Percentiles rank a stretch among this genome's conserved stretches.
These are phyloP conservation scores for Vandiemenella viatica DNA, from an alignment of 2,888 invertebrate species.

Conservation along the genomic window DNA sequence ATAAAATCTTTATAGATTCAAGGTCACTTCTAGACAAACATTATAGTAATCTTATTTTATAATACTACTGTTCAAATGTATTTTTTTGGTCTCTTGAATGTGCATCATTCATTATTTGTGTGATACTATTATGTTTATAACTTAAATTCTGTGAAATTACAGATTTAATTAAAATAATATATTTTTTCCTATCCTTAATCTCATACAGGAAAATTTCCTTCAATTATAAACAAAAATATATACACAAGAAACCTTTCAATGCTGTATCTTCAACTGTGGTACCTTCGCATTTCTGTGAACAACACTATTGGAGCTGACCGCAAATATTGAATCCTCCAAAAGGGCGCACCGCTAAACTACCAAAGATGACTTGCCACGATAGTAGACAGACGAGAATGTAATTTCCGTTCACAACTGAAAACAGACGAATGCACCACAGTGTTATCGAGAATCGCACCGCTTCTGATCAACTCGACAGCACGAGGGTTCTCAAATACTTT, in stretches of 20 bases:
- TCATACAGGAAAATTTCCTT: neutral
- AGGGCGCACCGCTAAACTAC: no score
- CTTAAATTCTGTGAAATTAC: neutral
- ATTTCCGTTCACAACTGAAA: no score
- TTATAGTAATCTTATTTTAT: neutral
- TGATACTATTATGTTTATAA: neutral
- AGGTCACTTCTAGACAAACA: neutral
- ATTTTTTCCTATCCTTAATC: neutral
- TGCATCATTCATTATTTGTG: neutral
- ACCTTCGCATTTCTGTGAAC: no score
- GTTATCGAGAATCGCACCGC: no score
- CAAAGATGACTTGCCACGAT: no score
- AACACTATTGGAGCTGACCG: no score
- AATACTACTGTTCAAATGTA: no score
- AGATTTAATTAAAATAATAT: neutral
- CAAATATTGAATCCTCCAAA: no score
- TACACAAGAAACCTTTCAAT: neutral
- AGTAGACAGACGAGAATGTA: no score
- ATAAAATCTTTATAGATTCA: neutral
- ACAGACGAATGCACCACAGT: no score
- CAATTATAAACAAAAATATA: neutral
- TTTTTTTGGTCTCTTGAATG: neutral
- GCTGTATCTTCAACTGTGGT: neutral
- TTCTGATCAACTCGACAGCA: no score
- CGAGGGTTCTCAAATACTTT: no score